Base-by-base conservation (phyloP, 2,113 vertebrate species). In the Alethe castanea region DNA sequence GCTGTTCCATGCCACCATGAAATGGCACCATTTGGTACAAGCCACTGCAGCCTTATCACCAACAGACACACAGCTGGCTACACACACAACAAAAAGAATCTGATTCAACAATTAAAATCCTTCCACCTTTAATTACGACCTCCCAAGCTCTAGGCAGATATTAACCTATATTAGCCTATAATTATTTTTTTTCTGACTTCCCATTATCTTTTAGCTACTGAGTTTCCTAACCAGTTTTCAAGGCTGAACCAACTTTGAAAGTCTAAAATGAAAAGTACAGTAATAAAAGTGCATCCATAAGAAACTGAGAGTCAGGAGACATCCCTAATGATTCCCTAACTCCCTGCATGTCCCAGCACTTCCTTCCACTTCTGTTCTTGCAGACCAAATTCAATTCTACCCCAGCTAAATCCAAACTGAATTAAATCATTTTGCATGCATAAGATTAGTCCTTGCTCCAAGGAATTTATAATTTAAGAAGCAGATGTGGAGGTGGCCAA, bases 141-240 rank as follows among this genome's bases (percentile, higher is more conserved):
- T 96, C 82, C 79, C 59, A 90, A 65, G 92, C 85, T 71, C 88
- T 40, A 88, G 88, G 90, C 90, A 96, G 64, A 64, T 48, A 79
- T 90, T 94, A 97, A 95, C 82, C 92, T 86, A 16, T 24, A 88
- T 92, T 81, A 94, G 44, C 25, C 31, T 53, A 40, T 71, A 86
- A 90, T 96, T 96, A 61, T 53, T 80, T 77, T 87, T 87, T 90
- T 79, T 56, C 71, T 81, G n/a, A 64, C 16, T 90, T 86, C 44
- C 87, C 67, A 95, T 90, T 95, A 94, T 70, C 81, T 92, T 88
- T 59, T 19, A 83, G 59, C 82, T 86, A 45, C 59, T 19, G 29
- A 94, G 48, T 67, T 89, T 95, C 65, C 50, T 19, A 86, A 50
- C 40, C 87, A 84, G 60, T 81, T 69, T 95, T 91, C 50, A n/a